These are phyloP conservation scores for Orius insidiosus DNA, from an alignment of 1,140 invertebrate species.

Conservation along the genomic window DNA sequence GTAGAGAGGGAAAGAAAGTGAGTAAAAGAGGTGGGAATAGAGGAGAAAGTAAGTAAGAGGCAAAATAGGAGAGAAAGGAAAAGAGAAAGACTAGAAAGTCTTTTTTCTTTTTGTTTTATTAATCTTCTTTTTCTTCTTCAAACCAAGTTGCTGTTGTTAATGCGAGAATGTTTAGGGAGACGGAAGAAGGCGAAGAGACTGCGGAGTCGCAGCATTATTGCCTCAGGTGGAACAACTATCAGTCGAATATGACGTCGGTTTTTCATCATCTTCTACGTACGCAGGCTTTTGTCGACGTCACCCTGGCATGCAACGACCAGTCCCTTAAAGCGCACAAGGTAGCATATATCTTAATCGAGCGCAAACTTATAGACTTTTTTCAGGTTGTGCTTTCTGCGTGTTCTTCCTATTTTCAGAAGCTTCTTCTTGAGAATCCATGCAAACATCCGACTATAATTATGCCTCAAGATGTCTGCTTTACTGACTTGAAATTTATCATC, in stretches of 20 bases:
- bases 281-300: slow-evolving; percentile 62
- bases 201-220: slow-evolving; percentile 51
- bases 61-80: neutral
- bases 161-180: slow-evolving; percentile 7
- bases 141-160: neutral
- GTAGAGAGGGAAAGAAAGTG: slow-evolving; percentile 10
- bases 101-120: neutral
- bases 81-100: slow-evolving; percentile 2
- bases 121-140: neutral
- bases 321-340: slow-evolving; percentile 59
- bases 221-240: slow-evolving; percentile 58
- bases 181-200: slow-evolving; percentile 22
- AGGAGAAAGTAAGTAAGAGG: slow-evolving; percentile 9
- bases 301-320: slow-evolving; percentile 57
- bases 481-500: slow-evolving; percentile 61
- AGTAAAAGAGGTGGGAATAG: slow-evolving; percentile 10
- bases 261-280: slow-evolving; percentile 49
- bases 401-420: slow-evolving; percentile 52
- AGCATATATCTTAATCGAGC: neutral
- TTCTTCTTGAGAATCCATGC: slow-evolving; percentile 50
- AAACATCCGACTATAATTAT: slow-evolving; percentile 60
- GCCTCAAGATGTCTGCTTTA: slow-evolving; percentile 59
- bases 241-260: slow-evolving; percentile 50
- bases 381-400: slow-evolving; percentile 54
- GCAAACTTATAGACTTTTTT: slow-evolving; percentile 11